Evolutionary conservation across 2,113 vertebrate genomes (phyloP).

Genomic region (Proteles cristata): DNA sequence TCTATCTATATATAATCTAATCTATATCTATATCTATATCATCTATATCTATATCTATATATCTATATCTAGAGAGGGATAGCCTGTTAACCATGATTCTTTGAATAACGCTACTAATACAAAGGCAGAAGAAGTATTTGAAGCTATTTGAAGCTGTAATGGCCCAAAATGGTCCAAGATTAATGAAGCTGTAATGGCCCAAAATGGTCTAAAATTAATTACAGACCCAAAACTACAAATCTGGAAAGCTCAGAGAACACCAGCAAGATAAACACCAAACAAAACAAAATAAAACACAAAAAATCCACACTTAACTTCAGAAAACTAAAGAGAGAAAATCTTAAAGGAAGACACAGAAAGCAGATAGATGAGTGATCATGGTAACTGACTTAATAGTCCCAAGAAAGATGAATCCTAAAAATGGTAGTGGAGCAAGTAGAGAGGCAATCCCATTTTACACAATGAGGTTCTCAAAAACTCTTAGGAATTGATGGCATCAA

Average conservation of each 20-base stretch:
- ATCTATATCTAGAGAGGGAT: neutral
- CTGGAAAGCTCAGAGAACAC: neutral
- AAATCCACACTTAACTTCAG: neutral
- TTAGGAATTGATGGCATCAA: neutral
- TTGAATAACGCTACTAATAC: neutral
- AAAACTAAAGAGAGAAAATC: neutral
- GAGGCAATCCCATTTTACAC: neutral
- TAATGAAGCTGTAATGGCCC: neutral
- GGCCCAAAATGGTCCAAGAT: neutral
- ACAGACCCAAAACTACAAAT: neutral
- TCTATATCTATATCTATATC: too few relatives aligned
- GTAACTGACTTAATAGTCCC: neutral
- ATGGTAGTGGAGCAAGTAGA: neutral
- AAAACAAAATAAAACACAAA: neutral
- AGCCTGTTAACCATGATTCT: neutral
- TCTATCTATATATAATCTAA: too few relatives aligned
- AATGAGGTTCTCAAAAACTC: neutral
- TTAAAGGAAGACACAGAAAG: neutral
- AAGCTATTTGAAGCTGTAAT: neutral
- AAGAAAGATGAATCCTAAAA: conserved; percentile 16
- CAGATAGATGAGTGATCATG: neutral
- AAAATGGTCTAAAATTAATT: neutral
- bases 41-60: neutral
- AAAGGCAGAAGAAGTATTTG: neutral
- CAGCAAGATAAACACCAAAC: neutral